Evolutionary conservation across 2,797 vertebrate genomes (phyloP), one percentile per base, ranked within the genome.

Genomic region (Halcyon chelicuti): DNA sequence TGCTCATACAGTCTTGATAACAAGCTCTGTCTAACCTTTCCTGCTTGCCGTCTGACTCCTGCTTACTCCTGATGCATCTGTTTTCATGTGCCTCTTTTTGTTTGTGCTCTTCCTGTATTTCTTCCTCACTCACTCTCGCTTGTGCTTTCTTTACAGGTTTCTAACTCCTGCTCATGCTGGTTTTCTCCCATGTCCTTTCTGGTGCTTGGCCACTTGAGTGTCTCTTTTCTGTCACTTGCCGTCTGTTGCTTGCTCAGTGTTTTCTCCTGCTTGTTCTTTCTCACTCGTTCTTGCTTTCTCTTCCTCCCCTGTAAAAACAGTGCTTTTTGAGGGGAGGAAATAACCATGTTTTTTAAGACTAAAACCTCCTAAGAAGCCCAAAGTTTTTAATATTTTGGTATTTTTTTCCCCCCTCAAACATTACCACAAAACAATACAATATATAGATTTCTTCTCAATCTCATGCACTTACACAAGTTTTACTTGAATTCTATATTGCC

Each of bases 111-210:
- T 67, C 23, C 12, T 58, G 1, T 7, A n/a, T 28, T 83, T 87
- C 35, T 78, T 47, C 40, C 31, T 86, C 6, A 0, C 31, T 86
- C 6, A 0, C 16, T 83, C 28, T 71, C 0, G 0, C n/a, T 74
- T 40, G 37, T 22, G 66, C 16, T 22, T 65, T 74, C 42, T 66
- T 14, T 44, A 49, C 9, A 7, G 0, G 47, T 84, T 76, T 62
- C 20, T 15, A 2, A 21, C 19, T 89, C 66, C 28, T 72, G 13
- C 25, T 60, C 3, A 2, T 73, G n/a, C 31, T 15, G 7, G 49
- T 83, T 86, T 37, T 33, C 52, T 93, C n/a, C 9, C 17, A 4
- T 20, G 14, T 83, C 16, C 5, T 66, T 79, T 74, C 26, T 40
- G 54, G 12, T 31, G 28, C 54, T 86, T 9, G 3, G 12, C 72